Evolutionary conservation across 1,140 invertebrate species (phyloP).

Genomic region (Heliconius himera): DNA sequence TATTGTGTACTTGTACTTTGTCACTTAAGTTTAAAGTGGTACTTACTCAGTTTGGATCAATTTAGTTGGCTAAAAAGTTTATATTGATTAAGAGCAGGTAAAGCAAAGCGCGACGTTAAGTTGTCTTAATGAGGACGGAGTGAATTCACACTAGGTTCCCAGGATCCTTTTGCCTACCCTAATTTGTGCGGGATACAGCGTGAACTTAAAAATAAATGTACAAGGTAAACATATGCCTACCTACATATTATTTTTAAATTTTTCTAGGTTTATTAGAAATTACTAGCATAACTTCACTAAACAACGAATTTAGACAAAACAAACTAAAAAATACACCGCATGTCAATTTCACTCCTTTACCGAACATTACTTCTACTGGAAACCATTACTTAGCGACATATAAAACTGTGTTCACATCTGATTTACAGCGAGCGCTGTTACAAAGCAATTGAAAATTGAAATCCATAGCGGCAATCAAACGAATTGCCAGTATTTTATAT

Average conservation of each 20-base stretch:
- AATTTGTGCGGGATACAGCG: no score
- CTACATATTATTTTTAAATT: background rate
- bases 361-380: background rate
- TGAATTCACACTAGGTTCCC: no score
- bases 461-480: constrained; percentile 15
- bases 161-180: no score
- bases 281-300: background rate
- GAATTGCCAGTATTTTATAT: constrained; percentile 13
- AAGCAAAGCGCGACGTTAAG: no score
- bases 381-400: background rate
- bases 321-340: background rate
- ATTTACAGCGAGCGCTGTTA: constrained; percentile 13
- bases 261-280: background rate
- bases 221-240: no score
- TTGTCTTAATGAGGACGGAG: no score
- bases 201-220: no score
- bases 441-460: constrained; percentile 19
- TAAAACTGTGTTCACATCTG: constrained; percentile 11
- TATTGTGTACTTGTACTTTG: background rate
- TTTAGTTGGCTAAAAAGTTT: no score
- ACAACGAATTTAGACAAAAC: no score
- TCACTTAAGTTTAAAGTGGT: background rate
- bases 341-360: background rate
- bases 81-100: no score
- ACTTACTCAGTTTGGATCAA: background rate